Base-by-base conservation (phyloP, 2,113 vertebrate genomes). In the pig (Sus scrofa) region DNA sequence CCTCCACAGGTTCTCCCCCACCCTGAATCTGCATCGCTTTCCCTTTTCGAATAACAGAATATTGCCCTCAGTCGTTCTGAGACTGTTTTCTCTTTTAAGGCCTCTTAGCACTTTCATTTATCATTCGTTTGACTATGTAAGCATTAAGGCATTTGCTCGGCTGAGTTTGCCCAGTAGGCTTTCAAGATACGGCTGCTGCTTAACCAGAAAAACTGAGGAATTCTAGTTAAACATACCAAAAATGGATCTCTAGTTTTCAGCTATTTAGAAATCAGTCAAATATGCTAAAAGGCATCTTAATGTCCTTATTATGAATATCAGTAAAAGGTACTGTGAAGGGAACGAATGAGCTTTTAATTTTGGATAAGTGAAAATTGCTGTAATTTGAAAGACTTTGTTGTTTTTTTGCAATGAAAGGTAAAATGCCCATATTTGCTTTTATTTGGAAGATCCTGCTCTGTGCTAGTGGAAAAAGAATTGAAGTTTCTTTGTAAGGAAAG, bases 291-390 rank as follows among this genome's bases (percentile, higher is more conserved):
- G 37, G 16, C 82, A 87, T 74, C 79, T 70, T 86, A 75, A 54
- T 94, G 58, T 79, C 24, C 62, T 97, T 96, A 79, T 94, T 71
- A n/a, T 82, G 56, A 92, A 24, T 75, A 60, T 93, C 34, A 89
- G 20, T 96, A 32, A 71, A 85, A 82, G 62, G 24, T 62, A 67
- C 39, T 88, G 26, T 82, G 70, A 87, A 83, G 65, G 22, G 15
- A 94, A 90, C 87, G 54, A 94, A 84, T 92, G 54, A 90, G 19
- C 20, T 85, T 97, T 97, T 75, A 73, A 78, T 90, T 91, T 94
- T 62, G 34, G 30, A 30, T 58, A 82, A 86, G 73, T 87, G 67
- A 83, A 90, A 95, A 74, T 86, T 81, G 44, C n/a, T 86, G 6
- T 74, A 70, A 84, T 75, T 86, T 83, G 82, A 63, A 75, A 84